Percentiles rank a stretch among this genome's conserved stretches.
phyloP scores from a whole-genome alignment of 2,113 vertebrate species.

The Actenoides hombroni region DNA sequence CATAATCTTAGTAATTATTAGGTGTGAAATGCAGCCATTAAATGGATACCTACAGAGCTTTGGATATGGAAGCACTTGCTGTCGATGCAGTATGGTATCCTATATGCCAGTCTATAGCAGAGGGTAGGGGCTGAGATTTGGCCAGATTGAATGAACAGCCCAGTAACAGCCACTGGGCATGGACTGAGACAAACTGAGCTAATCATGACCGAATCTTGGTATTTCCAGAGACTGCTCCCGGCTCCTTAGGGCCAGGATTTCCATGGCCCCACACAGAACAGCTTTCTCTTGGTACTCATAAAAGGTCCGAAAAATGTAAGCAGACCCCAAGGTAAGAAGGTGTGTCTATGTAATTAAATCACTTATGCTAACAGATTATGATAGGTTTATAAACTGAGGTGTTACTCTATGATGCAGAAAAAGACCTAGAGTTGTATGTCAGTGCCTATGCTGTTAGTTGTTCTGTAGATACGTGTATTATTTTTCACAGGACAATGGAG shows the following conservation, averaged over 20 bases:
- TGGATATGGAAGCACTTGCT: neutral
- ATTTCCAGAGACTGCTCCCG: neutral
- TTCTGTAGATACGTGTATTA: neutral
- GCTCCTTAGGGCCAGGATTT: neutral
- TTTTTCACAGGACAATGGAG: neutral
- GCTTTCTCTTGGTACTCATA: neutral
- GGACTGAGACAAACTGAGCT: neutral
- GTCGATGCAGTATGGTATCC: neutral
- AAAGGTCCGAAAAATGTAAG: neutral
- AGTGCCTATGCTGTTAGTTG: neutral
- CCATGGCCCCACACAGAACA: neutral
- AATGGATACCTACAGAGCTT: neutral
- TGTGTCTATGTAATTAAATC: neutral
- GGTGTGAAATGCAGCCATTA: neutral
- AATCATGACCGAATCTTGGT: neutral
- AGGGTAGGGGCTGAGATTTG: neutral
- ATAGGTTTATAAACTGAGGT: neutral
- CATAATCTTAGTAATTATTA: neutral
- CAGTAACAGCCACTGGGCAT: neutral
- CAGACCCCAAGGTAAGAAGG: neutral
- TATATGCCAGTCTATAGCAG: neutral
- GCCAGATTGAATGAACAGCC: neutral
- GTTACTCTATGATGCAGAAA: neutral
- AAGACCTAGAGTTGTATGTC: neutral
- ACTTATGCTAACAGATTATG: neutral